These are phyloP conservation scores for Scelioninae gen. 2 DNA, from an alignment of 2,888 invertebrate species.

Conservation along the genomic window DNA sequence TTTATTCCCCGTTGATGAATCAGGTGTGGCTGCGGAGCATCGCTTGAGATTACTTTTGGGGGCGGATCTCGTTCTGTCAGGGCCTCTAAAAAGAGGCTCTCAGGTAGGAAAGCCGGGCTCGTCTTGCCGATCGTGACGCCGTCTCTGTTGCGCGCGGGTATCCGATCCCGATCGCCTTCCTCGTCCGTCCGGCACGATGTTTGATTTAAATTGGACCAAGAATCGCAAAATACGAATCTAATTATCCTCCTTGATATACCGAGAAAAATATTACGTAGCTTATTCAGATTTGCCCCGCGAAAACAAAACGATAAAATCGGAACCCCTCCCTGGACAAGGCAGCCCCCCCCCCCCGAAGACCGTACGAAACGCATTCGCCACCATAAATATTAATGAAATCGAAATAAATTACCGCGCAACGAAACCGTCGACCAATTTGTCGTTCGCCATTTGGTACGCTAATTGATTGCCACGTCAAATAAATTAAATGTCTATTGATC, in stretches of 20 bases:
- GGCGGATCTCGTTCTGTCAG: constrained; percentile 75
- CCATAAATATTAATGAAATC: no score
- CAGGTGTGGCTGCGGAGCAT: constrained; percentile 69
- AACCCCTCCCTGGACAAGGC: no score
- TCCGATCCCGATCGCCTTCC: constrained; percentile 17
- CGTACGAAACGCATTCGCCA: no score
- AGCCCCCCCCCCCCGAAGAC: no score
- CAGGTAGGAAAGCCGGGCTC: constrained; percentile 59
- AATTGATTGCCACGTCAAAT: no score
- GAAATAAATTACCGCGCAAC: no score
- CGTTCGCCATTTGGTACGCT: no score
- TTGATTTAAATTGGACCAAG: constrained; percentile 61
- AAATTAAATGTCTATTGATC: no score
- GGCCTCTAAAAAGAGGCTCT: constrained; percentile 67
- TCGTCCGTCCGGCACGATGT: constrained; percentile 17
- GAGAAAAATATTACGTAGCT: constrained; percentile 36
- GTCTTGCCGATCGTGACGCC: constrained; percentile 33
- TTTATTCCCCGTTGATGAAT: constrained; percentile 74
- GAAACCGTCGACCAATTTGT: no score
- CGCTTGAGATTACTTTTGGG: constrained; percentile 75
- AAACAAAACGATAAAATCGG: no score
- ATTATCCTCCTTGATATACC: constrained; percentile 42
- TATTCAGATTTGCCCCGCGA: constrained; percentile 31
- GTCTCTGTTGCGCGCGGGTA: constrained; percentile 24
- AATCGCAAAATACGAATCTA: constrained; percentile 55